phyloP scores from a whole-genome alignment of 2,797 vertebrate species.

The Nothura maculosa region DNA sequence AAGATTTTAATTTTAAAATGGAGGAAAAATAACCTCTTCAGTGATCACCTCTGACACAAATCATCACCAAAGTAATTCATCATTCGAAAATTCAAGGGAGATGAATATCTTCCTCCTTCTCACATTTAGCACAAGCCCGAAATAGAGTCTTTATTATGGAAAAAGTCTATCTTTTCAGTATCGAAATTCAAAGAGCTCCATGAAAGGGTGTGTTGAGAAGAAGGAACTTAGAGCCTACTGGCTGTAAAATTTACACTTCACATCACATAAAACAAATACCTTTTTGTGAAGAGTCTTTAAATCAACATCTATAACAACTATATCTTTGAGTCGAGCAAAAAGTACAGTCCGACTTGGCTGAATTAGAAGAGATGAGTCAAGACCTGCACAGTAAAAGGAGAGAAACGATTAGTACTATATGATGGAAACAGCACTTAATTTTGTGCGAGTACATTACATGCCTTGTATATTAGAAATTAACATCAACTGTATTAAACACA shows the following conservation, averaged over 20 bases:
- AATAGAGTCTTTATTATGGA: neutral
- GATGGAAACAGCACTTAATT: neutral
- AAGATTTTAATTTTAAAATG: neutral
- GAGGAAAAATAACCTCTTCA: neutral
- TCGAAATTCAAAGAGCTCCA: neutral
- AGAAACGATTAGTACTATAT: neutral
- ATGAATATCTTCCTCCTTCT: too few relatives aligned
- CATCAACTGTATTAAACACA: neutral
- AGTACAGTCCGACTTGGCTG: constrained; percentile 87
- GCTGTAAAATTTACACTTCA: neutral
- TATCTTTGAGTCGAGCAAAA: constrained; percentile 90
- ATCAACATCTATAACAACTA: constrained; percentile 92
- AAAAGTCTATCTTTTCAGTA: neutral
- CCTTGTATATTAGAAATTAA: neutral
- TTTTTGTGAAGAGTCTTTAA: constrained; percentile 91
- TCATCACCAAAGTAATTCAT: neutral
- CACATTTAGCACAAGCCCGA: neutral
- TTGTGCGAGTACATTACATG: neutral
- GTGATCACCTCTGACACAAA: neutral
- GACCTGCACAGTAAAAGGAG: constrained; percentile 81
- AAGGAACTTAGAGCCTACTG: neutral
- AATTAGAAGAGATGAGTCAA: constrained; percentile 89
- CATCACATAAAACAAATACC: constrained; percentile 74
- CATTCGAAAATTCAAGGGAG: too few relatives aligned
- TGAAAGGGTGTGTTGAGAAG: neutral